Percentiles rank a stretch among this genome's conserved stretches.
phyloP scores from a whole-genome alignment of 2,888 invertebrate genomes.

The Xestia sexstrigata region DNA sequence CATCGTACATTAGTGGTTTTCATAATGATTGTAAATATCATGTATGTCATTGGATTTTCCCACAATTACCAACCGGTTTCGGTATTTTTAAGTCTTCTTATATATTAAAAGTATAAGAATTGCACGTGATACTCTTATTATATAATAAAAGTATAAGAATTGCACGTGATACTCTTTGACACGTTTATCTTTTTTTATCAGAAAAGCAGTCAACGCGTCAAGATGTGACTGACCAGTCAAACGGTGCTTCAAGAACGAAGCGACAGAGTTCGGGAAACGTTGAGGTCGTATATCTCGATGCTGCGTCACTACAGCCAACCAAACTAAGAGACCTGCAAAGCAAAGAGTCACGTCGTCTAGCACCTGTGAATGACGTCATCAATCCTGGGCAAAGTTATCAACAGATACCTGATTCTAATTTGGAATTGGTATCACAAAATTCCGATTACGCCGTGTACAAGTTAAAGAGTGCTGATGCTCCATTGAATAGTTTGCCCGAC shows the following conservation, averaged over 20 bases:
- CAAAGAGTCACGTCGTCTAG: slow-evolving; percentile 33
- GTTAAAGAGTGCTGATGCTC: slow-evolving; percentile 13
- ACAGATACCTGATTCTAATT: slow-evolving; percentile 14
- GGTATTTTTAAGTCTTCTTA: no score
- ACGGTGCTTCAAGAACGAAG: slow-evolving; percentile 37
- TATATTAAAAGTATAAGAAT: not conserved
- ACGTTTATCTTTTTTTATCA: slow-evolving; percentile 65
- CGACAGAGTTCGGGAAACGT: slow-evolving; percentile 37
- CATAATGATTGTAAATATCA: not conserved
- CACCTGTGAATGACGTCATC: slow-evolving; percentile 32
- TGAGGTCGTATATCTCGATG: slow-evolving; percentile 42
- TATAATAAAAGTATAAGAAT: no score
- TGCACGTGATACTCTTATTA: slow-evolving; percentile 43
- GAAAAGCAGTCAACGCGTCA: slow-evolving; percentile 52
- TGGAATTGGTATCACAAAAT: slow-evolving; percentile 47
- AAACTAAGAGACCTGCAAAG: slow-evolving; percentile 38
- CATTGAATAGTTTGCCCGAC: slow-evolving; percentile 1
- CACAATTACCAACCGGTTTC: not conserved
- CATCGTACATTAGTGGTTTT: not conserved
- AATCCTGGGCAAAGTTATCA: slow-evolving; percentile 2
- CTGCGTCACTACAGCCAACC: slow-evolving; percentile 19
- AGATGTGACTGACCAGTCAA: slow-evolving; percentile 26
- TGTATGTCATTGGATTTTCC: not conserved
- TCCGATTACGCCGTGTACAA: slow-evolving; percentile 36
- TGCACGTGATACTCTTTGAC: slow-evolving; percentile 48